Conservation (phyloP, 2,113 vertebrate species). For the Pelodiscus sinensis region DNA sequence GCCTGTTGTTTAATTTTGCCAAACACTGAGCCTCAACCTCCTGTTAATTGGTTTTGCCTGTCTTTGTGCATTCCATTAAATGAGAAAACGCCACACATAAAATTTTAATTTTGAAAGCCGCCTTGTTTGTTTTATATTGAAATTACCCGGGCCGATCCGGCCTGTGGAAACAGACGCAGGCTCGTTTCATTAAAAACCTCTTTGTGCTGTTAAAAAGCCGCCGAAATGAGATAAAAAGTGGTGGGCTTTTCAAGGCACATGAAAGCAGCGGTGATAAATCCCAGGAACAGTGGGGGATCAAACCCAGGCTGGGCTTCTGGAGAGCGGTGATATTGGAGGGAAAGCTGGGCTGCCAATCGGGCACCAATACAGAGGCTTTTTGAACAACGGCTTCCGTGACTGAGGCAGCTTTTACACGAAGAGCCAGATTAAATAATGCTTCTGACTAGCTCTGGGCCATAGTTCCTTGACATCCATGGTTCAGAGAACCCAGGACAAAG, state of each 20-base stretch:
- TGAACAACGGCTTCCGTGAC: constrained; percentile 17
- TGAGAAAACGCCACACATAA: constrained; percentile 78
- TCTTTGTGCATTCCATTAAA: constrained; percentile 78
- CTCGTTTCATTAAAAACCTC: constrained; percentile 80
- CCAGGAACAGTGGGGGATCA: constrained; percentile 30
- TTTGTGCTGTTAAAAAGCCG: constrained; percentile 79
- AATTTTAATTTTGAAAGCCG: constrained; percentile 81
- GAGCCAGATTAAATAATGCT: neutral
- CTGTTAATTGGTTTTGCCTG: constrained; percentile 81
- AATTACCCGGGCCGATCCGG: constrained; percentile 66
- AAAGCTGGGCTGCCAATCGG: neutral
- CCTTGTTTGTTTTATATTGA: constrained; percentile 85
- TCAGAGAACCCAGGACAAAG: neutral
- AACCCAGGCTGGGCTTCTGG: constrained; percentile 20
- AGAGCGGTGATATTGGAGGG: neutral
- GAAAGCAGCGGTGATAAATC: constrained; percentile 64
- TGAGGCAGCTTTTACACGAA: neutral
- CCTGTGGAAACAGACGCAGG: constrained; percentile 77
- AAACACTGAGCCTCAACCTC: constrained; percentile 69
- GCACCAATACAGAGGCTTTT: neutral
- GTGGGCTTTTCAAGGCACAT: constrained; percentile 68
- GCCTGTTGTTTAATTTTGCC: constrained; percentile 75
- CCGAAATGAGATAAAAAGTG: constrained; percentile 79
- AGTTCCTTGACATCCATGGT: neutral
- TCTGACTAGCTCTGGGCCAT: neutral